A percentile compares a stretch with the other conserved stretches of the same genome.
These are phyloP conservation scores for Eristalinus aeneus DNA, from an alignment of 2,888 invertebrate genomes.

Conservation along the genomic window DNA sequence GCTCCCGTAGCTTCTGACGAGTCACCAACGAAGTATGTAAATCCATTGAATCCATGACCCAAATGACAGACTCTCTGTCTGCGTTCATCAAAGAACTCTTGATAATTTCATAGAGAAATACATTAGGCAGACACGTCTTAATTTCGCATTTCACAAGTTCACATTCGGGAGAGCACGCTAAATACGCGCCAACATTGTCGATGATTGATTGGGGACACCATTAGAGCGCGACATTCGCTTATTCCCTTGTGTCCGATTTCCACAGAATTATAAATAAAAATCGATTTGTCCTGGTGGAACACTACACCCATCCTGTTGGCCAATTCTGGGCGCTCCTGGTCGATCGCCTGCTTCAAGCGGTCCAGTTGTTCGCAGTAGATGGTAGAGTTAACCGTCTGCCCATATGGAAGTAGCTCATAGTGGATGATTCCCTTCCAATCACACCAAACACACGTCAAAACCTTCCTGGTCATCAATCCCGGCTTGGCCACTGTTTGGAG, in stretches of 20 bases:
- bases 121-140: slow-evolving; percentile 10
- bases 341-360: too few relatives aligned
- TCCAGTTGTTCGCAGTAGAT: too few relatives aligned
- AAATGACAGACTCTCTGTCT: slow-evolving; percentile 4
- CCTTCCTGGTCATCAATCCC: too few relatives aligned
- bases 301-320: too few relatives aligned
- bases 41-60: slow-evolving; percentile 6
- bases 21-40: neutral
- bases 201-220: slow-evolving; percentile 23
- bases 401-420: too few relatives aligned
- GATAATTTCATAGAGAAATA: slow-evolving; percentile 35
- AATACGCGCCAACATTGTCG: neutral
- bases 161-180: slow-evolving; percentile 3
- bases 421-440: too few relatives aligned
- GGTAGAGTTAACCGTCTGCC: too few relatives aligned
- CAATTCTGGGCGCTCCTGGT: too few relatives aligned
- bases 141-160: slow-evolving; percentile 17
- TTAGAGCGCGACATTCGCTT: neutral
- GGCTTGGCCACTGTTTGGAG: too few relatives aligned
- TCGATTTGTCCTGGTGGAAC: too few relatives aligned
- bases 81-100: slow-evolving; percentile 10
- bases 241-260: slow-evolving; percentile 7
- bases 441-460: too few relatives aligned
- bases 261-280: slow-evolving; percentile 30
- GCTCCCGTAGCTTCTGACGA: too few relatives aligned